Evolutionary conservation across 2,113 vertebrate species (phyloP).

Genomic region (Acanthisitta chloris): DNA sequence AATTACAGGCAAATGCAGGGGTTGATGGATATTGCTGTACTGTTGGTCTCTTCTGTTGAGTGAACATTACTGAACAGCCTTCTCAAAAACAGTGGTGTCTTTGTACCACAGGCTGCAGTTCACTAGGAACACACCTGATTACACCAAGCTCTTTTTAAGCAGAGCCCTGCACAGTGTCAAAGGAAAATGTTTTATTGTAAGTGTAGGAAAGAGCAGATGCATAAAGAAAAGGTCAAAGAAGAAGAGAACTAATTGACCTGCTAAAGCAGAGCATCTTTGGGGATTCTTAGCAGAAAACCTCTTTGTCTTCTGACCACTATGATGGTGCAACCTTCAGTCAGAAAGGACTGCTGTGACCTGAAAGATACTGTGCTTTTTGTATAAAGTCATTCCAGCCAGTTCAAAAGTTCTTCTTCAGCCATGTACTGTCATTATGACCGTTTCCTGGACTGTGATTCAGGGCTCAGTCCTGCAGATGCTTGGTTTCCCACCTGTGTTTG

Average conservation of each 20-base stretch:
- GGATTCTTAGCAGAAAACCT: slow-evolving; percentile 53
- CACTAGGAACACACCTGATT: slow-evolving; percentile 65
- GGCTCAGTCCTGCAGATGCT: neutral
- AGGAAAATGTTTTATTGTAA: slow-evolving; percentile 72
- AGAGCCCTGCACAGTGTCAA: slow-evolving; percentile 57
- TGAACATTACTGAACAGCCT: slow-evolving; percentile 1
- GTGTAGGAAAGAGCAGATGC: slow-evolving; percentile 48
- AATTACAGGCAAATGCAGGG: slow-evolving; percentile 45
- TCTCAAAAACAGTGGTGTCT: slow-evolving; percentile 59
- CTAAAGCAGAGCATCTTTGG: slow-evolving; percentile 56
- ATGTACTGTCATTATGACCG: neutral
- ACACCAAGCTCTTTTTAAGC: slow-evolving; percentile 49
- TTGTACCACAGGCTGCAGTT: slow-evolving; percentile 54
- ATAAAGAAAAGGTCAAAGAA: slow-evolving; percentile 64
- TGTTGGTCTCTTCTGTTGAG: slow-evolving; percentile 22
- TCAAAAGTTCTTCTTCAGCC: neutral
- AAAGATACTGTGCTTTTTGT: neutral
- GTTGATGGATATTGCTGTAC: slow-evolving; percentile 18
- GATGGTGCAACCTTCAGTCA: slow-evolving; percentile 39
- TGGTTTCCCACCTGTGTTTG: neutral
- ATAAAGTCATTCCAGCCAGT: neutral
- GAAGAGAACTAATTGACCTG: slow-evolving; percentile 57
- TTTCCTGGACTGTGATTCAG: neutral
- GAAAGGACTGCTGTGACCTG: neutral
- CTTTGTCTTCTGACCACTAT: slow-evolving; percentile 10